phyloP scores from a whole-genome alignment of 1,140 invertebrate genomes.

The Wasmannia auropunctata region DNA sequence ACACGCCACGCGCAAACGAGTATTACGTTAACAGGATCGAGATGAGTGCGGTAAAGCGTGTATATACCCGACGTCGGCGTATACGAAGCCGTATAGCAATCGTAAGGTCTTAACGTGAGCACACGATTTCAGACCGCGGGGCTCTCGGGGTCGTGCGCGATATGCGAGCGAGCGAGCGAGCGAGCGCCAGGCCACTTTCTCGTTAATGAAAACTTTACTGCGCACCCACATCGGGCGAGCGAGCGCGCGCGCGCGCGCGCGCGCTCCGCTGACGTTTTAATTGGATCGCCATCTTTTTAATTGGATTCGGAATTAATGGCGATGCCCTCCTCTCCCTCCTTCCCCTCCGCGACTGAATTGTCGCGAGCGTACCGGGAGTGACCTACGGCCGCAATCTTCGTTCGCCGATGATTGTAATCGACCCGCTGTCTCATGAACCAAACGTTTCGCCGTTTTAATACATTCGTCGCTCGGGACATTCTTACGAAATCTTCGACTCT shows the following conservation, averaged over 20 bases:
- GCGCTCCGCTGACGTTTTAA: constrained; percentile 64
- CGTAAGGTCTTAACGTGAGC: constrained; percentile 53
- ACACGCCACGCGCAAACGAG: not conserved
- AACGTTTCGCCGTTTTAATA: not conserved
- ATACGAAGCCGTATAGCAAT: constrained; percentile 17
- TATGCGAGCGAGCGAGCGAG: constrained; percentile 49
- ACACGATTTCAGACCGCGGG: constrained; percentile 54
- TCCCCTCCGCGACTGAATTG: constrained; percentile 44
- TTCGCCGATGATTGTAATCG: constrained; percentile 22
- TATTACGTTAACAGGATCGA: constrained; percentile 20
- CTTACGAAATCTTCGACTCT: not conserved
- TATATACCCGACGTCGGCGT: not conserved
- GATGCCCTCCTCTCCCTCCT: too few relatives aligned
- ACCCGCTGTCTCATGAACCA: not conserved
- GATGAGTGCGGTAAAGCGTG: constrained; percentile 29
- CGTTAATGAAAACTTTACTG: constrained; percentile 77
- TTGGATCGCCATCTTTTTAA: constrained; percentile 75
- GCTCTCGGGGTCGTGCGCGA: constrained; percentile 41
- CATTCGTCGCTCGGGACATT: not conserved
- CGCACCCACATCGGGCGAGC: not conserved
- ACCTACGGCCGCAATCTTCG: constrained; percentile 23
- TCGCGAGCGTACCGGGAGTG: constrained; percentile 17
- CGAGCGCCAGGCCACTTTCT: constrained; percentile 65
- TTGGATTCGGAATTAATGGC: constrained; percentile 71
- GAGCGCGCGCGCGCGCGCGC: not conserved